Evolutionary conservation across 2,797 vertebrate species (phyloP), one percentile per base, ranked within the genome.

Genomic region (Catamblyrhynchus diadema): DNA sequence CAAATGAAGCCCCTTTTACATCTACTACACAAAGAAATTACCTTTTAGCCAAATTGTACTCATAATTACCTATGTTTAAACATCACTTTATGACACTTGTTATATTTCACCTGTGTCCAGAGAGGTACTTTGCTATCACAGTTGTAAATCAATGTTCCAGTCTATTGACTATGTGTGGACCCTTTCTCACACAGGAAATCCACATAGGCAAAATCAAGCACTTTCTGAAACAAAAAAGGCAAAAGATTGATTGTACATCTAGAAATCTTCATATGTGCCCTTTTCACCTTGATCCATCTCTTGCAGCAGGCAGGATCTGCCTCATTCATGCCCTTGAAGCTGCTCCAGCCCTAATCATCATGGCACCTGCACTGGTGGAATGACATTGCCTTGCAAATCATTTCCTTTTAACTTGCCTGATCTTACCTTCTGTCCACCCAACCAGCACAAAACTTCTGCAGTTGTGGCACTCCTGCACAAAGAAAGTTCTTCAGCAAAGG

Each of bases 341-440:
- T 64, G 19, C 39, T 78, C 37, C 44, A 64, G 25, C 33, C 16
- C 28, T 73, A 19, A 35, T 27, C 18, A 21, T 45, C 35, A 19
- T 1, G 7, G 14, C 33, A 41, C 3, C 53, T 48, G 45, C 15
- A 4, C 14, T 32, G 27, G 18, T 39, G 35, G 28, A 30, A 5
- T 16, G 35, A 35, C 18, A 9, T 11, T 7, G 23, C 22, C 51
- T 69, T 75, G 33, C 1, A 5, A 19, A 10, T 17, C 0, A 41
- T 12, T 14, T 35, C 50, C 22, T 7, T 27, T 14, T 32, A 47
- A 56, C 44, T 74, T 47, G n/a, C 21, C 50, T 28, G 32, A 42
- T 71, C 24, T 35, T 51, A 61, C 8, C 6, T 11, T 47, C 61
- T 4, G 1, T 48, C 45, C n/a, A 45, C 21, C 1, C 59, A 61